phyloP scores from a whole-genome alignment of 2,113 vertebrate species.

The Rhabdornis inornatus region DNA sequence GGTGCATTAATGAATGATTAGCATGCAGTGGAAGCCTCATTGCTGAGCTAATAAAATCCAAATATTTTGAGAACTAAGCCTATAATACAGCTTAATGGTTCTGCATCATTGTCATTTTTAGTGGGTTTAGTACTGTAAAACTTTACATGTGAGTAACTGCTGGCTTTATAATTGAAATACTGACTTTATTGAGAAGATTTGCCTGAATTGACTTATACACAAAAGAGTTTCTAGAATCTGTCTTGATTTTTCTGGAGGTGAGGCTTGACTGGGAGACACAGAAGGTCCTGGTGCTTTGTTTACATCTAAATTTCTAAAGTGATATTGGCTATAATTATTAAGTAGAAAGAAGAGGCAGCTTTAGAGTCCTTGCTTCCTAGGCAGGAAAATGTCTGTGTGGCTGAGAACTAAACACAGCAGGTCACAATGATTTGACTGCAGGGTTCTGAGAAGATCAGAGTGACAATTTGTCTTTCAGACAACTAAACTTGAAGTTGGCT shows the following conservation, averaged over 20 bases:
- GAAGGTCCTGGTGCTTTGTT: background rate
- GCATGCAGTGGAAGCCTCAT: background rate
- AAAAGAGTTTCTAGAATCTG: background rate
- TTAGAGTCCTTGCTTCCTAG: background rate
- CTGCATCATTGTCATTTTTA: background rate
- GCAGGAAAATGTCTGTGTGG: background rate
- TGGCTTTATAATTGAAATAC: background rate
- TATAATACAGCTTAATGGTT: background rate
- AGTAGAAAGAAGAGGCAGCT: background rate
- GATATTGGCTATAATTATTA: background rate
- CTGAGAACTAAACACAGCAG: background rate
- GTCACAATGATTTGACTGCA: background rate
- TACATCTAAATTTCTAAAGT: background rate
- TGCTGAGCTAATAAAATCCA: background rate
- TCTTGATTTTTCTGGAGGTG: background rate
- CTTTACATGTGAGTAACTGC: background rate
- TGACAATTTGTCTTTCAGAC: background rate
- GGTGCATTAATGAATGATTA: background rate
- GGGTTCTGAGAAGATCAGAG: background rate
- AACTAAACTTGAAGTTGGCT: background rate
- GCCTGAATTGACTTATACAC: background rate
- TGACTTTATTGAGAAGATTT: background rate
- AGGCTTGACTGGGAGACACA: background rate
- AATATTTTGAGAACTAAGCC: background rate
- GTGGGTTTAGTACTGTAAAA: background rate